These are phyloP conservation scores for Hydrolagus affinis DNA, from an alignment of 2,113 vertebrate species.

Conservation along the genomic window DNA sequence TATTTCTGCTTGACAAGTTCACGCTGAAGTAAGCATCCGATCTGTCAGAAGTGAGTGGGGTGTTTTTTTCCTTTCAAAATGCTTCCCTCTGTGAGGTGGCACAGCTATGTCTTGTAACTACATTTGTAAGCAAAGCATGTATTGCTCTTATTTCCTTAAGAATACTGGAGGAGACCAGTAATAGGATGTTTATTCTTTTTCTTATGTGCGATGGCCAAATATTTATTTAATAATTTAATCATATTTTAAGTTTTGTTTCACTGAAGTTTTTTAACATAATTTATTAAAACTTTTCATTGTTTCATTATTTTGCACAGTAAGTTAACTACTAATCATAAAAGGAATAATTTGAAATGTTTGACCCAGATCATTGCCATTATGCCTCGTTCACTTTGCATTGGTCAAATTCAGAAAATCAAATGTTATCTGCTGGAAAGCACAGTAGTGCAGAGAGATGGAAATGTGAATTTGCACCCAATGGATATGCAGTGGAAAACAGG, in stretches of 20 bases:
- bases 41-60: constrained; percentile 9
- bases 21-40: constrained; percentile 11
- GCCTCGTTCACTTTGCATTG: constrained; percentile 4
- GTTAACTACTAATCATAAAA: constrained; percentile 1
- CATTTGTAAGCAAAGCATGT: constrained; percentile 21
- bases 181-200: constrained; percentile 32
- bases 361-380: neutral
- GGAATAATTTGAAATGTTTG: neutral
- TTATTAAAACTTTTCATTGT: constrained; percentile 33
- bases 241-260: constrained; percentile 37
- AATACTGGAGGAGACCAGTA: constrained; percentile 18
- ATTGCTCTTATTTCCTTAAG: constrained; percentile 7
- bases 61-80: constrained; percentile 29
- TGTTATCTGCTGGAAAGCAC: neutral
- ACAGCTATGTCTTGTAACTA: constrained; percentile 43
- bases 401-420: constrained; percentile 1
- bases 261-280: constrained; percentile 35
- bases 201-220: constrained; percentile 29
- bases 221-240: constrained; percentile 50
- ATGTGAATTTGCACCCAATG: neutral
- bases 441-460: neutral
- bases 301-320: constrained; percentile 28
- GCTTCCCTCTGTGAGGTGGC: constrained; percentile 61
- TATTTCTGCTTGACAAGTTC: constrained; percentile 52
- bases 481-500: neutral